Conservation (phyloP, 1,140 invertebrate genomes). For the Psilanteris sp. region DNA sequence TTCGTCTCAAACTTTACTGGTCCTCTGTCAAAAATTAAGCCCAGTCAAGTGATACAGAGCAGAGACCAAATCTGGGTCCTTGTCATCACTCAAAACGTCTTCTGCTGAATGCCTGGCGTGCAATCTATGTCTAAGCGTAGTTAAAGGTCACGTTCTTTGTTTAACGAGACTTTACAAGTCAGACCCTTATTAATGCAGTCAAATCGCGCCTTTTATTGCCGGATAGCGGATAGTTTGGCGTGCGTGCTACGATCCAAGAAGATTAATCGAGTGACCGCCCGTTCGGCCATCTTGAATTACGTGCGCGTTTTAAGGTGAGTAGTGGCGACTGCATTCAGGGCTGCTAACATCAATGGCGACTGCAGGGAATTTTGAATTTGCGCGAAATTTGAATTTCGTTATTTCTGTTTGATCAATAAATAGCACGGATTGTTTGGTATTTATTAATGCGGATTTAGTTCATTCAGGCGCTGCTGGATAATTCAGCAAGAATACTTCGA, state of each 20-base stretch:
- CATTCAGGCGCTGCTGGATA: no score
- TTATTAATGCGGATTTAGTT: no score
- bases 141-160: neutral
- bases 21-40: conserved; percentile 25
- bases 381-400: no score
- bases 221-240: neutral
- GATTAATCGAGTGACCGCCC: conserved; percentile 68
- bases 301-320: conserved; percentile 39
- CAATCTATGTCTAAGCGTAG: neutral
- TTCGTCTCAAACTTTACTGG: conserved; percentile 50
- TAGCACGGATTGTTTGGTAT: no score
- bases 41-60: conserved; percentile 13
- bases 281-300: conserved; percentile 56
- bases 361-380: no score
- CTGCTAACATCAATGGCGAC: conserved; percentile 12
- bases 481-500: no score
- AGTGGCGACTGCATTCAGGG: conserved; percentile 41
- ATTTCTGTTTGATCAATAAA: no score
- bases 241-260: conserved; percentile 4
- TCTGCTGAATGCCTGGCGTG: conserved; percentile 26
- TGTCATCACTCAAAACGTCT: conserved; percentile 63
- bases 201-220: neutral
- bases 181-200: neutral
- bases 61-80: conserved; percentile 5
- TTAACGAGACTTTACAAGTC: neutral